Base-by-base conservation (phyloP, 2,888 invertebrate species). In the Hydropsyche betteni region DNA sequence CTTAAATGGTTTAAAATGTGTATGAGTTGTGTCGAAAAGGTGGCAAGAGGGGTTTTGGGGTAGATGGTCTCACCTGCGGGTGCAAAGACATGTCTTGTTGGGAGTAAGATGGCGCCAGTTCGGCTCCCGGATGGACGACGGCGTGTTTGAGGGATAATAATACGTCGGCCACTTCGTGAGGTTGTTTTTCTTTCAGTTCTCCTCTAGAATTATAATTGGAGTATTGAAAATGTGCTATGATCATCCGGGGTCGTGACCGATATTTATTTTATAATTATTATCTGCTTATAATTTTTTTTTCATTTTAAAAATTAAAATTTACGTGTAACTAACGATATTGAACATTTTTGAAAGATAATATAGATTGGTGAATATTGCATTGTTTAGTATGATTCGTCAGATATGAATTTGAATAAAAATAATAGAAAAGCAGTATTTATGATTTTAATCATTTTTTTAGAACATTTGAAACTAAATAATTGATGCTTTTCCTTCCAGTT, bases 91-190 rank as follows among this genome's bases (percentile, higher is more conserved):
- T 81, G 52, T 84, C 82, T 78, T 89, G 89, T 84, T 89, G 89
- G 74, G 86, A 86, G 82, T 88, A 88, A 73, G 88, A 88, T 68
- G 85, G 80, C 82, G 88, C 86, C 80, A 86, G 81, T 80, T 84
- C 85, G 81, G 87, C 87, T 80, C 91, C 92, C 10, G 94, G 93
- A 84, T 94, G 94, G 53, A 95, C 93, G 76, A 95, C 94, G 61
- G 95, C 94, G 83, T 95, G 94, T 83, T 96, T 96, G 81, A 96
- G 86, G 0, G 95, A 94, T 81, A 96, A 88, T 68, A 96, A 89
- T 79, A 95, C 95, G 85, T 96, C 95, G n/a, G 95, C 94, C 81
- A 95, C 92, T 82, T 94, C 94, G 81, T 91, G 78, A 12, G 79
- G 79, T 52, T 79, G 79, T 52, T 79, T 79, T 68, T 79, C 79